A percentile compares a stretch with the other conserved stretches of the same genome.
Conservation (phyloP, 2,113 vertebrate genomes). For the Empidonax traillii region DNA sequence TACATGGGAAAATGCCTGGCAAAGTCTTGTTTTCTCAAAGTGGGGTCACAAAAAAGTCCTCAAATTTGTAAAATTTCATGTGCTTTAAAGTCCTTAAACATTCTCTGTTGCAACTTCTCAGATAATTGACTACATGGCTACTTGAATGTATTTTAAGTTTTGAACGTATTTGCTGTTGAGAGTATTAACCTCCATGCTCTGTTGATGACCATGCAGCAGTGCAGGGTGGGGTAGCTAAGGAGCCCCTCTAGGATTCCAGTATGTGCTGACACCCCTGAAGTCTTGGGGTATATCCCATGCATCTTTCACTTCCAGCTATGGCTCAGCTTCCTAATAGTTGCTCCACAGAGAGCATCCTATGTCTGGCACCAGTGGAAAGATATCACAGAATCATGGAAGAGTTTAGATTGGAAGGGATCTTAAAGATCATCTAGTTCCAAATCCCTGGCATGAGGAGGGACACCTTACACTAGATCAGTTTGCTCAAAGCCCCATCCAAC, state of each 20-base stretch:
- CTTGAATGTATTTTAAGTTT: neutral
- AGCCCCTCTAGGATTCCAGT: neutral
- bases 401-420: neutral
- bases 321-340: neutral
- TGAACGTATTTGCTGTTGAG: neutral
- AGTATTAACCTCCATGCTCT: accelerated
- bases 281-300: neutral
- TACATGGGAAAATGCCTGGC: neutral
- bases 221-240: accelerated
- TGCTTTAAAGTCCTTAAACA: neutral
- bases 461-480: neutral
- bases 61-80: neutral
- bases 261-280: accelerated
- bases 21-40: neutral
- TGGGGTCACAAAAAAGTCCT: accelerated
- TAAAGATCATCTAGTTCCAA: neutral
- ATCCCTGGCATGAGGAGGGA: neutral
- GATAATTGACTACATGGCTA: neutral
- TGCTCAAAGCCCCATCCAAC: neutral
- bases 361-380: neutral
- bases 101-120: neutral
- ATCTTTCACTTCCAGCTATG: neutral
- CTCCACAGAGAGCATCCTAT: neutral
- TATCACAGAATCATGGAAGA: neutral
- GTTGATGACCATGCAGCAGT: neutral